A percentile compares a stretch with the other conserved stretches of the same genome.
Evolutionary conservation across 1,140 invertebrate genomes (phyloP).

Genomic region (Apocrypta bakeri): DNA sequence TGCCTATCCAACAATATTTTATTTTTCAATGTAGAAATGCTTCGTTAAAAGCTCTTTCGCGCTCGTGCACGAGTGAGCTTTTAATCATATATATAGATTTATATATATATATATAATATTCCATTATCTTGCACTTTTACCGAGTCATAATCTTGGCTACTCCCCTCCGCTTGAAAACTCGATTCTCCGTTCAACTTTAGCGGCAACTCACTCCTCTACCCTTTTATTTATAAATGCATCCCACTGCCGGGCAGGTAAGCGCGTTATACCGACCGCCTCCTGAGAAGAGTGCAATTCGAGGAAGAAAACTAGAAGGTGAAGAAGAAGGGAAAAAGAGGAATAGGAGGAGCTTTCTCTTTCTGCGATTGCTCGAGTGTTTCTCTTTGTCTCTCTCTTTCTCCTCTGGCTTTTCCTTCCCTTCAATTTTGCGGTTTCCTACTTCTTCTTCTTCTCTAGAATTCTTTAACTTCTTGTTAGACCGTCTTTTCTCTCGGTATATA

Average conservation of each 20-base stretch:
- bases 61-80: background rate
- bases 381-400: background rate
- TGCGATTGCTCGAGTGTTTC: background rate
- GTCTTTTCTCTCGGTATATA: background rate
- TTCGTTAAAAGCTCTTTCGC: too few relatives aligned
- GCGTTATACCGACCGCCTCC: background rate
- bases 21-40: too few relatives aligned
- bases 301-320: background rate
- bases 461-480: background rate
- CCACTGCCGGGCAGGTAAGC: background rate
- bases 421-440: conserved; percentile 6
- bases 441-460: background rate
- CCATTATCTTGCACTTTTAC: background rate
- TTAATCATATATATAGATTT: too few relatives aligned
- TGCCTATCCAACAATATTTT: too few relatives aligned
- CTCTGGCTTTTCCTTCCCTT: background rate
- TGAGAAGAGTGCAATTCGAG: background rate
- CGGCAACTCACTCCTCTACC: background rate
- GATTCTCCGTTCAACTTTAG: background rate
- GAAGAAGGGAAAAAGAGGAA: background rate
- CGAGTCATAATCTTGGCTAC: background rate
- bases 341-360: background rate
- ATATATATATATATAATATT: background rate
- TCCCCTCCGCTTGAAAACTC: background rate
- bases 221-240: background rate